phyloP scores from a whole-genome alignment of 2,888 invertebrate genomes.

The Torymus aiolomorphi region DNA sequence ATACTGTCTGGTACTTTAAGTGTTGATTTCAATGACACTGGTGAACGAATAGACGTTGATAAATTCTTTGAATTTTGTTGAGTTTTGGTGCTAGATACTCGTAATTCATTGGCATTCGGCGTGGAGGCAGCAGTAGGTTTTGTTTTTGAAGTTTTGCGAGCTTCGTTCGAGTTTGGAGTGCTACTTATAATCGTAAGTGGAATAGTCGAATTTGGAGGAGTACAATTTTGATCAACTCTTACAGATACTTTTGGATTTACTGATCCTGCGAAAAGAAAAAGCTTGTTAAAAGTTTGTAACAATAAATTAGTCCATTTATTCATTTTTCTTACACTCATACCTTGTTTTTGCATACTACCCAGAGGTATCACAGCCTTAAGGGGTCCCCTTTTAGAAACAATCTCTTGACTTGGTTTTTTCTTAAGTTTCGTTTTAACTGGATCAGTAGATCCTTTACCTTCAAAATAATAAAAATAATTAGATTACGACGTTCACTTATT shows the following conservation, averaged over 20 bases:
- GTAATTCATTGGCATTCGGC: slow-evolving; percentile 62
- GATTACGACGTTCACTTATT: neutral
- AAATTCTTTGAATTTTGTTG: slow-evolving; percentile 44
- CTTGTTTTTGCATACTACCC: slow-evolving; percentile 69
- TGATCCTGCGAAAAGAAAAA: slow-evolving; percentile 18
- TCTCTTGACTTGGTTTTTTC: slow-evolving; percentile 61
- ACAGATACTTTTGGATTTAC: slow-evolving; percentile 7
- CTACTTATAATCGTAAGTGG: slow-evolving; percentile 62
- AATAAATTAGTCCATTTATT: neutral
- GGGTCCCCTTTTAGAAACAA: slow-evolving; percentile 68
- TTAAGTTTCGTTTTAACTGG: slow-evolving; percentile 66
- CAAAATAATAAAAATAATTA: slow-evolving; percentile 27
- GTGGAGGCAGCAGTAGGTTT: slow-evolving; percentile 71
- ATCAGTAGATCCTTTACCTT: slow-evolving; percentile 57
- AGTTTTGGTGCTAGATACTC: slow-evolving; percentile 45
- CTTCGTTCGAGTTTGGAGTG: slow-evolving; percentile 64
- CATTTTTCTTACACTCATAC: slow-evolving; percentile 57
- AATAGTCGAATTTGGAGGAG: slow-evolving; percentile 30
- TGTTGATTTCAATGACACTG: slow-evolving; percentile 62
- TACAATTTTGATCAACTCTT: slow-evolving; percentile 1
- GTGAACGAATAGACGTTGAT: slow-evolving; percentile 65
- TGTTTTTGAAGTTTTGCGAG: slow-evolving; percentile 61
- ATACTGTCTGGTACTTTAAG: slow-evolving; percentile 21
- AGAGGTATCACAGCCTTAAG: slow-evolving; percentile 71
- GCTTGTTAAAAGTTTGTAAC: neutral